These are phyloP conservation scores for Dromius quadrimaculatus DNA, from an alignment of 2,888 invertebrate genomes.

Conservation along the genomic window DNA sequence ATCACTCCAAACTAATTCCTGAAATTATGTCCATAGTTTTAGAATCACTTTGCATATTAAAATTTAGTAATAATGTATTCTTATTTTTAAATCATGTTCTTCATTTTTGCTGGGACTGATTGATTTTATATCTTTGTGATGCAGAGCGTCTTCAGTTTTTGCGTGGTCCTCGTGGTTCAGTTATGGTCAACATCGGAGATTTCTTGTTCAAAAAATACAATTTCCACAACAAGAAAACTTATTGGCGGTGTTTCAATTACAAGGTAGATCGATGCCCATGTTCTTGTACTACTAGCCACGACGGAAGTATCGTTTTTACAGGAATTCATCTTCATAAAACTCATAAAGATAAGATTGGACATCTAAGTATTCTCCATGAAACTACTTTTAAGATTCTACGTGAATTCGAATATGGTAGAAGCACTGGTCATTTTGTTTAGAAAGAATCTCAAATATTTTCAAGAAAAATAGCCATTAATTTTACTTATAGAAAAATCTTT, in stretches of 20 bases:
- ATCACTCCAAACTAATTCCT: no score
- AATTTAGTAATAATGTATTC: no score
- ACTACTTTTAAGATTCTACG: constrained; percentile 12
- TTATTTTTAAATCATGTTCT: no score
- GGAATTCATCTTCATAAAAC: neutral
- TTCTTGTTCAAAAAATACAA: constrained; percentile 29
- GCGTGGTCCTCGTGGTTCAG: constrained; percentile 8
- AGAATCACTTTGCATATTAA: no score
- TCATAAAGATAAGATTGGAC: neutral
- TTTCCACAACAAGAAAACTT: constrained; percentile 57
- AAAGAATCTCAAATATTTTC: no score
- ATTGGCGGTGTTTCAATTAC: constrained; percentile 64
- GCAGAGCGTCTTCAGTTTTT: constrained; percentile 8
- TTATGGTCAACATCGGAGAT: constrained; percentile 19
- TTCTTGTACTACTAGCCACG: constrained; percentile 58
- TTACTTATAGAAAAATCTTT: no score
- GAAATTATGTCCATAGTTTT: no score
- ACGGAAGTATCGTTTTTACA: constrained; percentile 53
- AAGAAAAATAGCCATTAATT: no score
- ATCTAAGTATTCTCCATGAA: neutral
- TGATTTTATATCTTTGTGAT: no score
- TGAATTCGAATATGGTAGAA: no score
- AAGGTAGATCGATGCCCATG: constrained; percentile 62
- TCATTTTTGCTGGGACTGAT: neutral
- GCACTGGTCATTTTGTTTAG: no score